Evolutionary conservation across 2,797 vertebrate genomes (phyloP).

Genomic region (Crypturellus tataupa): DNA sequence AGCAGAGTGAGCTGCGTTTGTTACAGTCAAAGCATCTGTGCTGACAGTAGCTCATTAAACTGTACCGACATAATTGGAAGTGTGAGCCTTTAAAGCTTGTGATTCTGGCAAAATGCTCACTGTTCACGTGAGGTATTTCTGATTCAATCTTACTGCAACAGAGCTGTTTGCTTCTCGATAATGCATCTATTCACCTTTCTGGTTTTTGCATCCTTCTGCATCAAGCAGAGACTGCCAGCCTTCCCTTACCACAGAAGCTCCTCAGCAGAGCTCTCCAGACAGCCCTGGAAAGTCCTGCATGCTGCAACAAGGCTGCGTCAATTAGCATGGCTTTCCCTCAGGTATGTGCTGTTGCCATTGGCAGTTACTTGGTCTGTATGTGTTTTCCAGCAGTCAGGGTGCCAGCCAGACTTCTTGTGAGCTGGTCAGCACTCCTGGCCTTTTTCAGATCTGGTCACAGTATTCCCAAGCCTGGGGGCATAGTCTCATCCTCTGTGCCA

Average conservation of each 20-base stretch:
- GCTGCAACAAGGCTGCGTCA: neutral
- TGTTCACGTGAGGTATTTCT: neutral
- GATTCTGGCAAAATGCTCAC: neutral
- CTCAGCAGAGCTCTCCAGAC: neutral
- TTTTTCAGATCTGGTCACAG: neutral
- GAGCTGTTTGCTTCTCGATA: neutral
- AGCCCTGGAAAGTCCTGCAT: neutral
- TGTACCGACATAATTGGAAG: neutral
- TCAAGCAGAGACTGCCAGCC: neutral
- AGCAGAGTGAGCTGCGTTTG: neutral
- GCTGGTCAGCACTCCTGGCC: neutral
- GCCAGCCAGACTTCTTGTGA: neutral
- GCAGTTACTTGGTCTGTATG: neutral
- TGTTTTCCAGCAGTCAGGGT: neutral
- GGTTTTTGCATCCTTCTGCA: neutral
- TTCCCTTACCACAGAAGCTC: neutral
- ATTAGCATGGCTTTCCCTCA: neutral
- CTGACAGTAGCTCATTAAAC: neutral
- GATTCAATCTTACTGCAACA: neutral
- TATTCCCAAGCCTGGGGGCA: neutral
- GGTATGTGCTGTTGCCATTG: neutral
- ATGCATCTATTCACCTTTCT: neutral
- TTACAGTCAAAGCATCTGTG: neutral
- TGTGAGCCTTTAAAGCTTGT: neutral
- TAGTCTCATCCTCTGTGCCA: neutral